A percentile compares a stretch with the other conserved stretches of the same genome.
Evolutionary conservation across 2,888 invertebrate genomes (phyloP).

Genomic region (Synergus umbraculus): DNA sequence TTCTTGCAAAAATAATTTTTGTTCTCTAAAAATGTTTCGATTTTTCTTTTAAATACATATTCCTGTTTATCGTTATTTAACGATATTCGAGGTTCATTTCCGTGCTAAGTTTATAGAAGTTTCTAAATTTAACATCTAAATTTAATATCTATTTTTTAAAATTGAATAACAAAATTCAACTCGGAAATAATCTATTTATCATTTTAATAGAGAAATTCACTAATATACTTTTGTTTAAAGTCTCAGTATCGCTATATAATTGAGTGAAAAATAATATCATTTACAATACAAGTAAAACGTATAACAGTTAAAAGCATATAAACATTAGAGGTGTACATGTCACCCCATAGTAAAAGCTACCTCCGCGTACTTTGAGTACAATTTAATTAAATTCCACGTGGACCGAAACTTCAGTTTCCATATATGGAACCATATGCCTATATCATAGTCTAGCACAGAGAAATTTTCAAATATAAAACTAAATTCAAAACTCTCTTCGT

Average conservation of each 20-base stretch:
- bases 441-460: background rate
- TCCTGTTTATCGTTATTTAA: background rate
- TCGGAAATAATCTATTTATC: background rate
- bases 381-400: constrained; percentile 1
- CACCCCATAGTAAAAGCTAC: background rate
- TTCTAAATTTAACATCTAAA: background rate
- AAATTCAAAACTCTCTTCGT: background rate
- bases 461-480: background rate
- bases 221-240: background rate
- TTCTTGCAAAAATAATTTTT: no score
- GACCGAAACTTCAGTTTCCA: background rate
- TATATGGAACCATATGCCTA: background rate
- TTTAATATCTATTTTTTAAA: no score
- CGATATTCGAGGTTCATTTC: background rate
- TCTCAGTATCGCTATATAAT: background rate
- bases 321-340: no score
- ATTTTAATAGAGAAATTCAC: background rate
- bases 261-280: background rate
- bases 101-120: background rate
- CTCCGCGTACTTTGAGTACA: background rate
- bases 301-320: background rate
- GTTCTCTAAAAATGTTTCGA: no score
- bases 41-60: no score
- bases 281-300: background rate
- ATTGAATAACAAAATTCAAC: background rate